Percentiles rank a stretch among this genome's conserved stretches.
Evolutionary conservation across 2,113 vertebrate genomes (phyloP).

Genomic region (Lathamus discolor): DNA sequence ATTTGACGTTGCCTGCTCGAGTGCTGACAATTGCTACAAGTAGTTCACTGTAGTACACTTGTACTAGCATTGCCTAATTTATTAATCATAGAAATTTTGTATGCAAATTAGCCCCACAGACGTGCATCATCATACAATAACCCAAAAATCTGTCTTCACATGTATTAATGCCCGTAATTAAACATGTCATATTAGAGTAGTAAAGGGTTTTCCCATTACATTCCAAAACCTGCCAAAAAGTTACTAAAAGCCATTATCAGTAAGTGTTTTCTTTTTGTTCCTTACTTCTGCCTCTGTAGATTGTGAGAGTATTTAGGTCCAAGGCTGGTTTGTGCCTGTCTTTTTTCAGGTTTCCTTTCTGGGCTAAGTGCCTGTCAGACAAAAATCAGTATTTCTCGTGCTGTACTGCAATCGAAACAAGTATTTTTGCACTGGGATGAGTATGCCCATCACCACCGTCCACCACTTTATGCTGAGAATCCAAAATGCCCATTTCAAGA

Average conservation of each 20-base stretch:
- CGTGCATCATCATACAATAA: background rate
- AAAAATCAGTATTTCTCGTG: background rate
- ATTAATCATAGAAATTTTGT: slow-evolving; percentile 4
- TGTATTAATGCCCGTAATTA: background rate
- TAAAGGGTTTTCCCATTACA: background rate
- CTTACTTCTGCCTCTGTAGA: background rate
- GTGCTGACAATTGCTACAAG: background rate
- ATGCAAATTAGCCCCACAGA: slow-evolving; percentile 6
- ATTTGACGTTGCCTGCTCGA: background rate
- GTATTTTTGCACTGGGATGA: background rate
- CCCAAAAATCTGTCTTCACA: background rate
- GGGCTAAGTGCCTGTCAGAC: background rate
- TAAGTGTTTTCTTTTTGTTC: background rate
- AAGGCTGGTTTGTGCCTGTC: background rate
- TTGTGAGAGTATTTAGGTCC: background rate
- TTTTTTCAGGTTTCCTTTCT: background rate
- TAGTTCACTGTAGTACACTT: background rate
- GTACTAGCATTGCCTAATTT: background rate
- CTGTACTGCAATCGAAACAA: background rate
- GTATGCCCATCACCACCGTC: background rate
- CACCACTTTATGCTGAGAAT: background rate
- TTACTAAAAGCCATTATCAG: background rate
- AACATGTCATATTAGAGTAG: background rate
- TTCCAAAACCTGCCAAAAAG: background rate
- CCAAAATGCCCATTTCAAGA: background rate